Conservation (phyloP, 1,140 invertebrate species). For the Brachionus paranguensis region DNA sequence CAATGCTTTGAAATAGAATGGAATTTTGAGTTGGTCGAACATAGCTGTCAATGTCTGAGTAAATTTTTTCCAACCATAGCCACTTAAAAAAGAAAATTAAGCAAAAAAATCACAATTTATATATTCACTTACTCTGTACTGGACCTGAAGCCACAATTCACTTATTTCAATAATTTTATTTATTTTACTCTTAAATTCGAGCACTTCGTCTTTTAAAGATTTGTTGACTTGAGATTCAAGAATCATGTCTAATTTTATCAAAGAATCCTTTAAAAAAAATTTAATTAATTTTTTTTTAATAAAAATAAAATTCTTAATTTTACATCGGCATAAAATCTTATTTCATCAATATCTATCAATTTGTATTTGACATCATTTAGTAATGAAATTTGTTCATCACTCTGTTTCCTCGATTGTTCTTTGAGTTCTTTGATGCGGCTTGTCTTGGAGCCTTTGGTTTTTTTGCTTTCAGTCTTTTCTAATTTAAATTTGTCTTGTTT, state of each 20-base stretch:
- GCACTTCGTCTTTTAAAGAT: neutral
- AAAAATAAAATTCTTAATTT: neutral
- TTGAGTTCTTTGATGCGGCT: constrained; percentile 47
- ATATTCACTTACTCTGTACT: neutral
- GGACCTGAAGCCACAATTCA: constrained; percentile 12
- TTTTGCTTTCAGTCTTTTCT: neutral
- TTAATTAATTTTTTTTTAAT: neutral
- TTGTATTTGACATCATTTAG: constrained; percentile 43
- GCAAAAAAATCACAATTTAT: neutral
- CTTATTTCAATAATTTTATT: neutral
- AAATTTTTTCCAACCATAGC: constrained; percentile 18
- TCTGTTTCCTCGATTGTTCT: constrained; percentile 42
- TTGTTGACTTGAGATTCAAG: neutral
- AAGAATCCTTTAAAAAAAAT: neutral
- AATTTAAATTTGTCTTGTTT: constrained; percentile 18
- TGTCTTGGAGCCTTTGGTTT: constrained; percentile 45
- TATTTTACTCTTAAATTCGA: constrained; percentile 12
- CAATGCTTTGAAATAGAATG: neutral
- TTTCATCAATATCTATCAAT: constrained; percentile 52
- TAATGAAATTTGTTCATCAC: constrained; percentile 40
- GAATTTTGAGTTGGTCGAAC: neutral
- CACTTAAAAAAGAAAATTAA: neutral
- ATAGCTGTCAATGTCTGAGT: neutral
- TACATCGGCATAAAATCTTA: constrained; percentile 46
- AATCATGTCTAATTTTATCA: constrained; percentile 31